Percentiles rank a stretch among this genome's conserved stretches.
Conservation (phyloP, 2,113 vertebrate genomes). For the Plotosus lineatus region DNA sequence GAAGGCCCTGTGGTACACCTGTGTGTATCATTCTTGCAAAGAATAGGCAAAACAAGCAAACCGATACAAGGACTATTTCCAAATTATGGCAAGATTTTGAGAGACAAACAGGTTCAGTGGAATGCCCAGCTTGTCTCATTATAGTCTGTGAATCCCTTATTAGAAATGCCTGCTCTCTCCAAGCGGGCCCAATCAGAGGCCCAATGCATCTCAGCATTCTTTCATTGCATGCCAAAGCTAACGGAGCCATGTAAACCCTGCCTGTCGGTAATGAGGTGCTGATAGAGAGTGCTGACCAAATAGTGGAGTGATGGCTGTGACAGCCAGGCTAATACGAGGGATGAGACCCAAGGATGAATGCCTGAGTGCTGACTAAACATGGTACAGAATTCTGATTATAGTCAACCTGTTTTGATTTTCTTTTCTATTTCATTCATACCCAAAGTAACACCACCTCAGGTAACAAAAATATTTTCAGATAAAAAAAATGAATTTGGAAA, state of each 20-base stretch:
- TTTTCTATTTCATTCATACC: constrained; percentile 15
- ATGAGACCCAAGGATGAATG: constrained; percentile 38
- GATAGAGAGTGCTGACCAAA: constrained; percentile 53
- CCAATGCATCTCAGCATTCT: constrained; percentile 38
- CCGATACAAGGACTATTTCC: constrained; percentile 35
- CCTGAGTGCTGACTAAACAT: constrained; percentile 43
- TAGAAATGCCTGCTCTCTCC: constrained; percentile 41
- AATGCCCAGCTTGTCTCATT: constrained; percentile 53
- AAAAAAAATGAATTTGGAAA: not conserved
- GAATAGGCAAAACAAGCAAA: constrained; percentile 33
- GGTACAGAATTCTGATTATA: constrained; percentile 44
- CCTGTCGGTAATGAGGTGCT: constrained; percentile 57
- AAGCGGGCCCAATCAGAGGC: constrained; percentile 42
- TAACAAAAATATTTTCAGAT: constrained; percentile 9
- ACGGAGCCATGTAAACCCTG: constrained; percentile 52
- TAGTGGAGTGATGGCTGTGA: constrained; percentile 51
- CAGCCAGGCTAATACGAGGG: constrained; percentile 51
- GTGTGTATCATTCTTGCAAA: constrained; percentile 37
- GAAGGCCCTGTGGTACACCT: constrained; percentile 30
- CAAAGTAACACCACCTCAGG: not conserved
- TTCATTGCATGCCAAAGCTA: constrained; percentile 50
- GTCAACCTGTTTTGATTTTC: constrained; percentile 24
- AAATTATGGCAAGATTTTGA: constrained; percentile 45
- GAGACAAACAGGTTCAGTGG: constrained; percentile 20
- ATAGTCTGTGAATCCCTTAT: constrained; percentile 47